phyloP scores from a whole-genome alignment of 2,113 vertebrate genomes.

The Phrynocephalus versicolor region DNA sequence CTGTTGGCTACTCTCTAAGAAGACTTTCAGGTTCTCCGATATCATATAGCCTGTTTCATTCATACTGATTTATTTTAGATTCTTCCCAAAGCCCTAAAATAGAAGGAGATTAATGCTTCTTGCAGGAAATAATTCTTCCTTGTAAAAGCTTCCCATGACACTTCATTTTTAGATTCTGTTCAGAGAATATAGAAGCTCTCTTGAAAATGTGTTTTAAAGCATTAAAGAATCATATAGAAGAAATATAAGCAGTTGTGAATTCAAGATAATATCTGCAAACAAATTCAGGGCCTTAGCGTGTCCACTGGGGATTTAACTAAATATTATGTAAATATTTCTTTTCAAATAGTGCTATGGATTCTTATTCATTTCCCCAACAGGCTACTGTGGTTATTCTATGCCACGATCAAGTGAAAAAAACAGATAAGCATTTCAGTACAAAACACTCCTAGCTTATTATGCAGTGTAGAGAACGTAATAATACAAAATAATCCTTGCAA shows the following conservation, averaged over 20 bases:
- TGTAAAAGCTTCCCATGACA: not conserved
- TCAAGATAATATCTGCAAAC: conserved; percentile 48
- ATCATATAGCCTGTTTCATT: not conserved
- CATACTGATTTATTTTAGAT: conserved; percentile 38
- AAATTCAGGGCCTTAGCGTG: conserved; percentile 46
- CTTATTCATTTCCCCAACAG: conserved; percentile 57
- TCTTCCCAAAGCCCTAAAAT: conserved; percentile 23
- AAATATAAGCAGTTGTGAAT: conserved; percentile 45
- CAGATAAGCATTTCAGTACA: conserved; percentile 42
- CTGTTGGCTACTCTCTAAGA: not conserved
- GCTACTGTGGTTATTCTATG: conserved; percentile 47
- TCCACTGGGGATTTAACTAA: conserved; percentile 57
- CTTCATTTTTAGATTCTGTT: conserved; percentile 38
- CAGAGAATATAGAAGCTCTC: conserved; percentile 13
- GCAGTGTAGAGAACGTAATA: conserved; percentile 52
- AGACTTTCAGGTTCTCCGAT: not conserved
- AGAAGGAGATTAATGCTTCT: conserved; percentile 32
- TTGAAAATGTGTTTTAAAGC: conserved; percentile 34
- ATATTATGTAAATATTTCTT: conserved; percentile 59
- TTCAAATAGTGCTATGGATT: conserved; percentile 54
- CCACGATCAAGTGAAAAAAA: conserved; percentile 51
- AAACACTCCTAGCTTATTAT: conserved; percentile 45
- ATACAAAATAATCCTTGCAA: conserved; percentile 61
- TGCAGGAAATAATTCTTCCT: conserved; percentile 23
- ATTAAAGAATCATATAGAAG: conserved; percentile 29